Percentiles rank a stretch among this genome's conserved stretches.
These are phyloP conservation scores for Clusia tigrina DNA, from an alignment of 2,888 invertebrate genomes.

Conservation along the genomic window DNA sequence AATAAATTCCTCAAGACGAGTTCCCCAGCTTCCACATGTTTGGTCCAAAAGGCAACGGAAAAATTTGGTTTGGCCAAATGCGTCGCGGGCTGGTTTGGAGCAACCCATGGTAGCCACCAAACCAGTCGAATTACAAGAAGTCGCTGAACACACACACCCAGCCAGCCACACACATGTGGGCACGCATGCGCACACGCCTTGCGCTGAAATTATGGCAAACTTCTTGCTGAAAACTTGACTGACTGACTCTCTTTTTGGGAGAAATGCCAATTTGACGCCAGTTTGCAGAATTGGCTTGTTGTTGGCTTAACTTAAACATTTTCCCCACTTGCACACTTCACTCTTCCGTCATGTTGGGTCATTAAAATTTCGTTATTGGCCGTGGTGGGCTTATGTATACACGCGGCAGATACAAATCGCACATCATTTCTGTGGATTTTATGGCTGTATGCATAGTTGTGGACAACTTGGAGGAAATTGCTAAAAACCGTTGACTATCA, in stretches of 20 bases:
- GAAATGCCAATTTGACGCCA: conserved; percentile 6
- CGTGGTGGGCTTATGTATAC: background rate
- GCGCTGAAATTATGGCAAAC: conserved; percentile 8
- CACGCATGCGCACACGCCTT: background rate
- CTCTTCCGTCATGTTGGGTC: background rate
- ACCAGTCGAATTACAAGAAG: background rate
- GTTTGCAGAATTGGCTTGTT: background rate
- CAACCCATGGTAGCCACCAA: background rate
- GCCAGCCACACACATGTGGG: background rate
- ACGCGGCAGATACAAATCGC: conserved; percentile 2
- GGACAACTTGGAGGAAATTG: background rate
- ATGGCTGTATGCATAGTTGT: background rate
- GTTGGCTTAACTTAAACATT: background rate
- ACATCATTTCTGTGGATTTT: background rate
- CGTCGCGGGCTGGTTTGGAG: background rate
- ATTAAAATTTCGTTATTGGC: background rate
- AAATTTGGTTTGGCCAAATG: background rate
- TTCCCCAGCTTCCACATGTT: too few relatives aligned
- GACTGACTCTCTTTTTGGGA: background rate
- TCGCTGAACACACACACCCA: background rate
- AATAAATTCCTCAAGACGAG: too few relatives aligned
- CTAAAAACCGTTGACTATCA: background rate
- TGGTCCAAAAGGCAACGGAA: too few relatives aligned
- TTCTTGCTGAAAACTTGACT: conserved; percentile 1
- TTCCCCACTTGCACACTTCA: background rate